Base-by-base conservation (phyloP, 2,113 vertebrate genomes). In the Girardinichthys multiradiatus region DNA sequence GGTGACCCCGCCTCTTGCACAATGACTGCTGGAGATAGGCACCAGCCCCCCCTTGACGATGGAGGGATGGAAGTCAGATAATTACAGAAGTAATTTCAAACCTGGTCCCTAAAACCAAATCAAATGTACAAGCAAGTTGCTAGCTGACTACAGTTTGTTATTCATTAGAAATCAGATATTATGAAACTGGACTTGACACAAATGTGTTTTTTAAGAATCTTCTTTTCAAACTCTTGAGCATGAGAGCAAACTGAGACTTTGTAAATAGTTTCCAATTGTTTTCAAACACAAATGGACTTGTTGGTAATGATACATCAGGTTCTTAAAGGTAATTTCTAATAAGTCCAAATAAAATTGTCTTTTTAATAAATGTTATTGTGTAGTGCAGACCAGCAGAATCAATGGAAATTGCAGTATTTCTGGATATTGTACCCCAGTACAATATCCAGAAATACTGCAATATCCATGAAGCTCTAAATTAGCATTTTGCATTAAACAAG, bases 21-120 rank as follows among this genome's bases (percentile, higher is more conserved):
- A n/a, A n/a, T n/a, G n/a, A n/a, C n/a, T n/a, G n/a, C n/a, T n/a
- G n/a, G n/a, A n/a, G n/a, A n/a, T n/a, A n/a, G n/a, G n/a, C n/a
- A n/a, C n/a, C n/a, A n/a, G n/a, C n/a, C n/a, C n/a, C n/a, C n/a
- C n/a, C n/a, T n/a, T n/a, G n/a, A n/a, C n/a, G n/a, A n/a, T n/a
- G n/a, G n/a, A n/a, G n/a, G n/a, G n/a, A n/a, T n/a, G n/a, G n/a
- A n/a, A n/a, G 2, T 66, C 2, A 2, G 13, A 73, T 63, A 51
- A 68, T 42, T 35, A 62, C 31, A 75, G 8, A 78, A 28, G 26
- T 11, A 72, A 59, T 2, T 29, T 67, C 2, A 57, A 35, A 31
- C 5, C n/a, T 42, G 37, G 31, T n/a, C 30, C 4, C 27, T 73
- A 6, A 48, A 73, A 51, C 15, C 17, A 10, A 29, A 2, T 24